A percentile compares a stretch with the other conserved stretches of the same genome.
Evolutionary conservation across 2,888 invertebrate species (phyloP).

Genomic region (Sphaeridia pumilis): DNA sequence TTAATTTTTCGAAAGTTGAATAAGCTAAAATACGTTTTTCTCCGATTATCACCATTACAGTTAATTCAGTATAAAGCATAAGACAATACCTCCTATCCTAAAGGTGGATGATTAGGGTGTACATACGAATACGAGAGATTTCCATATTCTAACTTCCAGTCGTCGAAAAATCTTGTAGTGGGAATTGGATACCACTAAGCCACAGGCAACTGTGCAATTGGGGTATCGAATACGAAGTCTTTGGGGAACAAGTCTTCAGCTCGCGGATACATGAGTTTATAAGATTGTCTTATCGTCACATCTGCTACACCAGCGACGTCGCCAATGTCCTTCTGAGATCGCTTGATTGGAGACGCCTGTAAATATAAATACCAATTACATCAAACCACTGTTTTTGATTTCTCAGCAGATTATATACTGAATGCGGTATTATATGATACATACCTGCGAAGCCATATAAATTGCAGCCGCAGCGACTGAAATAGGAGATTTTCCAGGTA

Average conservation of each 20-base stretch:
- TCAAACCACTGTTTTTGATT: background rate
- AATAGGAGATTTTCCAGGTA: constrained; percentile 94
- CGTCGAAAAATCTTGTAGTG: background rate
- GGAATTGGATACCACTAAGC: constrained; percentile 18
- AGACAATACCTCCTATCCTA: no score
- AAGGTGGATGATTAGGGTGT: no score
- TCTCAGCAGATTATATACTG: background rate
- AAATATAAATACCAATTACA: constrained; percentile 29
- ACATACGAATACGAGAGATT: background rate
- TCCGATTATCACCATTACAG: no score
- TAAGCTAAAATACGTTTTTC: no score
- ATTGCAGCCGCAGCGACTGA: constrained; percentile 99
- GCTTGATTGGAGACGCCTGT: constrained; percentile 80
- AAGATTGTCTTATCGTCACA: constrained; percentile 92
- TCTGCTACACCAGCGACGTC: constrained; percentile 98
- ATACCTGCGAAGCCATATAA: constrained; percentile 94
- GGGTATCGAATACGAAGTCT: constrained; percentile 89
- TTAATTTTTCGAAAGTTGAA: no score
- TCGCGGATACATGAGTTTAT: constrained; percentile 92
- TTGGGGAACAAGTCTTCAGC: constrained; percentile 87
- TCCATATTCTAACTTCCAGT: no score
- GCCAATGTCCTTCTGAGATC: constrained; percentile 93
- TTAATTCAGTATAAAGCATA: no score
- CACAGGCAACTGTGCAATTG: constrained; percentile 78
- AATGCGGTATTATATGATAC: background rate